phyloP scores from a whole-genome alignment of 2,888 invertebrate species.

The Drosophila mimetica region DNA sequence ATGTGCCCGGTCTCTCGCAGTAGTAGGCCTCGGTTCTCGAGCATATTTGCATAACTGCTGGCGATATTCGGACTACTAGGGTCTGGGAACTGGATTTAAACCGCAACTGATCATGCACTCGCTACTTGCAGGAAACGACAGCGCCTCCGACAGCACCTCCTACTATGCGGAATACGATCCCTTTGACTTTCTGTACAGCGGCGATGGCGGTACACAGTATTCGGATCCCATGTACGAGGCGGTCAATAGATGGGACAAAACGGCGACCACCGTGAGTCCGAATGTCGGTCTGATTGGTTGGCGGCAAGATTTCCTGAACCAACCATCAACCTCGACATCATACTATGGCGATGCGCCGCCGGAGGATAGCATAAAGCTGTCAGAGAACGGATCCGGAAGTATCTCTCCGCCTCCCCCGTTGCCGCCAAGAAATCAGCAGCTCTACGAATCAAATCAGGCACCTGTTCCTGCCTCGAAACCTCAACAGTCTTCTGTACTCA shows the following conservation, averaged over 20 bases:
- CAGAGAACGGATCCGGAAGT: conserved; percentile 49
- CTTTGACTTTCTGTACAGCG: conserved; percentile 90
- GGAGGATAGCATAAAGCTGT: background rate
- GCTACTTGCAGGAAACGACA: conserved; percentile 85
- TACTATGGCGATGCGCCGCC: background rate
- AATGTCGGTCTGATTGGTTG: conserved; percentile 82
- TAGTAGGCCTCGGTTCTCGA: conserved; percentile 37
- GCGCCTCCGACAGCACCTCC: conserved; percentile 87
- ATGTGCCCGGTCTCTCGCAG: conserved; percentile 31
- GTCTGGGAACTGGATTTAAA: conserved; percentile 28
- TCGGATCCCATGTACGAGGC: conserved; percentile 90
- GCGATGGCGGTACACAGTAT: conserved; percentile 87
- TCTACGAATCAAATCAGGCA: conserved; percentile 41
- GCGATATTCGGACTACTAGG: conserved; percentile 25
- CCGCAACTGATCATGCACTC: conserved; percentile 74
- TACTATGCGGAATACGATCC: conserved; percentile 91
- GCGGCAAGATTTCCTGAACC: conserved; percentile 74
- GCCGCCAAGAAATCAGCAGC: conserved; percentile 86
- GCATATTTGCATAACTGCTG: conserved; percentile 56
- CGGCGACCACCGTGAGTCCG: conserved; percentile 83
- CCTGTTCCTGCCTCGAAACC: conserved; percentile 27
- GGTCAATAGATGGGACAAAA: conserved; percentile 87
- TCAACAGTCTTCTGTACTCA: conserved; percentile 38
- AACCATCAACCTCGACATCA: conserved; percentile 21
- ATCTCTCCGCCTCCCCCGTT: conserved; percentile 86